Percentiles rank a stretch among this genome's conserved stretches.
These are phyloP conservation scores for Choristoneura fumiferana DNA, from an alignment of 1,140 invertebrate species.

Conservation along the genomic window DNA sequence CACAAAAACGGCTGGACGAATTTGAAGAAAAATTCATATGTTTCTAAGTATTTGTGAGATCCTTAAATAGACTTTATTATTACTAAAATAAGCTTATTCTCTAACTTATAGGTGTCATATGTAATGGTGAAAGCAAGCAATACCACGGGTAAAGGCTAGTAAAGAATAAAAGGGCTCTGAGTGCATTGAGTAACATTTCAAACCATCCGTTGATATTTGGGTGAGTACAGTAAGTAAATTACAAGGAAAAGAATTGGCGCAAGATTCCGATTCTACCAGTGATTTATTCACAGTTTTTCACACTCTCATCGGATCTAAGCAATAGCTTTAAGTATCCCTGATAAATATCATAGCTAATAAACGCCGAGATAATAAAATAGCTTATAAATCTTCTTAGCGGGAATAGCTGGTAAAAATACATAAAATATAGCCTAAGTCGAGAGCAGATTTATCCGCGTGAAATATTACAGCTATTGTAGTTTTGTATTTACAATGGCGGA, in stretches of 20 bases:
- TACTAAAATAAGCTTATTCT: too few species aligned
- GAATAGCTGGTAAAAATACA: slow-evolving; percentile 30
- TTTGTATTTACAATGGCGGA: slow-evolving; percentile 8
- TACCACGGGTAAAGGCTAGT: too few species aligned
- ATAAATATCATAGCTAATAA: slow-evolving; percentile 73
- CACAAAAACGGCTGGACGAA: too few species aligned
- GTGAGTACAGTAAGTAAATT: neutral
- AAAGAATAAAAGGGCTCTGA: too few species aligned
- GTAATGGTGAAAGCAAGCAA: too few species aligned
- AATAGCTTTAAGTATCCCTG: slow-evolving; percentile 68
- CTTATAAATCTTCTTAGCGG: slow-evolving; percentile 64
- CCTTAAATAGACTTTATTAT: too few species aligned
- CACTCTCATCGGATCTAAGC: slow-evolving; percentile 34
- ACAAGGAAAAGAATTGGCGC: neutral
- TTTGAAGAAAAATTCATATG: too few species aligned
- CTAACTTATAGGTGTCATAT: too few species aligned
- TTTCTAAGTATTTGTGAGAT: too few species aligned
- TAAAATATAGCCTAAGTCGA: slow-evolving; percentile 7
- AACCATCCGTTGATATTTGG: too few species aligned
- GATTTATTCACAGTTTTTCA: slow-evolving; percentile 36
- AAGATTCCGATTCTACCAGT: neutral
- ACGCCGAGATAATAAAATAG: slow-evolving; percentile 47
- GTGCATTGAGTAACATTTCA: too few species aligned
- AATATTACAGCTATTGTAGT: slow-evolving; percentile 17
- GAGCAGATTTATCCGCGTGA: slow-evolving; percentile 10